Conservation (phyloP, 2,888 invertebrate species). For the Acanthosepion esculentum region DNA sequence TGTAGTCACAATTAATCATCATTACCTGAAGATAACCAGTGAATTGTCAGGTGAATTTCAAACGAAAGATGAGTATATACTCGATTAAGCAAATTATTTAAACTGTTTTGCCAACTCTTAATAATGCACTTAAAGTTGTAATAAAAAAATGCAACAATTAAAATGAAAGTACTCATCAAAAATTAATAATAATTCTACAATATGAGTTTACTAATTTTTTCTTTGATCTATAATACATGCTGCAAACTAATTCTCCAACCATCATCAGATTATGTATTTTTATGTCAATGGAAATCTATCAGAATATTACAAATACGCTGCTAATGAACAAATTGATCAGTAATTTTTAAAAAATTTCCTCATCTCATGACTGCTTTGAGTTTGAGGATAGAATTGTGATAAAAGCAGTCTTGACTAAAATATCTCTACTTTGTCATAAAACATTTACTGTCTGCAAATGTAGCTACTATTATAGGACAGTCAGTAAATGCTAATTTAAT, state of each 20-base stretch:
- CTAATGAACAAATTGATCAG: too few species aligned
- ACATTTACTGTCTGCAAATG: too few species aligned
- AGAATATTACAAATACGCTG: too few species aligned
- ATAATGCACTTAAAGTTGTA: neutral
- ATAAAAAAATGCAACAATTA: neutral
- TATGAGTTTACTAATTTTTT: neutral
- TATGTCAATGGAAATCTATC: too few species aligned
- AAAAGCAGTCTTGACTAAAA: too few species aligned
- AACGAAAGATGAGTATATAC: neutral
- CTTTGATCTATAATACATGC: neutral
- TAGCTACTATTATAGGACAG: too few species aligned
- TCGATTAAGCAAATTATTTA: constrained; percentile 11
- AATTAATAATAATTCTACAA: neutral
- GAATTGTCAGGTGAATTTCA: neutral
- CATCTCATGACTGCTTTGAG: too few species aligned
- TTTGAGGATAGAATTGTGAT: too few species aligned
- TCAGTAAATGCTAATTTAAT: too few species aligned
- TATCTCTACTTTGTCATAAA: too few species aligned
- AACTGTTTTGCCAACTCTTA: neutral
- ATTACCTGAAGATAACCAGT: neutral
- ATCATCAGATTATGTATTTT: neutral
- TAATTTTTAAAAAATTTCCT: too few species aligned
- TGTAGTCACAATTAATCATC: neutral
- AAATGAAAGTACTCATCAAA: neutral
- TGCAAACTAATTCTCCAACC: neutral